Percentiles rank a stretch among this genome's conserved stretches.
Conservation (phyloP, 2,797 vertebrate genomes). For the Peromyscus nudipes region DNA sequence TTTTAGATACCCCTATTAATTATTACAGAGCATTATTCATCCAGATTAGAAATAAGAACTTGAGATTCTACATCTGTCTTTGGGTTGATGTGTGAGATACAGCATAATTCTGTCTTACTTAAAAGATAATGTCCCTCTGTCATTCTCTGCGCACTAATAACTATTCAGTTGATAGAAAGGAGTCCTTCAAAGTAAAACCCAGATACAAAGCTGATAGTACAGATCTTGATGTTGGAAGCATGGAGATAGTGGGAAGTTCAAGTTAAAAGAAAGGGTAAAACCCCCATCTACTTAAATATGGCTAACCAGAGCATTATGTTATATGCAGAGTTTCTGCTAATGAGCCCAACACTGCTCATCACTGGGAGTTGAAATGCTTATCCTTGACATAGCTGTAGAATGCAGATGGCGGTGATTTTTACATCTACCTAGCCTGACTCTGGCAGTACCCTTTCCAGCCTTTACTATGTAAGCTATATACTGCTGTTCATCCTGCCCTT, state of each 20-base stretch:
- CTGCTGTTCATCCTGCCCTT: neutral
- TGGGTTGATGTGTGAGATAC: slow-evolving; percentile 4
- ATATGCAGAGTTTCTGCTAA: neutral
- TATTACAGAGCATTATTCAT: slow-evolving; percentile 44
- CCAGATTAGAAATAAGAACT: neutral
- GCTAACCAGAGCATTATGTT: neutral
- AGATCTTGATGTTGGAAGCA: slow-evolving; percentile 30
- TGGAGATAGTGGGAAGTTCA: neutral
- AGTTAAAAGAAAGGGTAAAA: neutral
- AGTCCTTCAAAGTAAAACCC: slow-evolving; percentile 53
- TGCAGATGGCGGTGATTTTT: neutral
- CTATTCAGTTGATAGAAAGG: slow-evolving; percentile 7
- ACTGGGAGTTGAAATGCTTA: neutral
- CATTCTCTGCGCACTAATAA: slow-evolving; percentile 18
- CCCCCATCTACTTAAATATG: neutral
- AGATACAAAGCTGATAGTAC: neutral
- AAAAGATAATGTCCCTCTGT: slow-evolving; percentile 27
- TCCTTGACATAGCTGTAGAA: neutral
- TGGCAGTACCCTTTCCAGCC: neutral
- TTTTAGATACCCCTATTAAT: slow-evolving; percentile 50
- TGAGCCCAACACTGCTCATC: neutral
- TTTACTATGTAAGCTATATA: neutral
- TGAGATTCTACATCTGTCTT: slow-evolving; percentile 29
- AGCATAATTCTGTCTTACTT: slow-evolving; percentile 34
- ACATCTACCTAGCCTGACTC: neutral